Conservation (phyloP, 2,797 vertebrate genomes). For the Gila robusta region DNA sequence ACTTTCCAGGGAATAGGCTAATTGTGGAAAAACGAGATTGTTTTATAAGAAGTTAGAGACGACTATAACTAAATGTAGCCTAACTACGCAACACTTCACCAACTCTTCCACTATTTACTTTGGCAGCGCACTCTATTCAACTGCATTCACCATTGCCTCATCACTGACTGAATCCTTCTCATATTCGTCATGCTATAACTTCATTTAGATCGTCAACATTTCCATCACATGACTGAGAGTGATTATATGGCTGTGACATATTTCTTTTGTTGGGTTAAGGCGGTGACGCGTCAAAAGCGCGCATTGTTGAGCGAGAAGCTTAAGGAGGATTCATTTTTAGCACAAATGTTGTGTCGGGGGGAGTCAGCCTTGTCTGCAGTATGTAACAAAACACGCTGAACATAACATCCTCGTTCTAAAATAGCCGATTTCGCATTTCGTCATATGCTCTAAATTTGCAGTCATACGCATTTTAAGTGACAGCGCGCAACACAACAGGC, state of each 20-base stretch:
- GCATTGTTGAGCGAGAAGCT: conserved; percentile 23
- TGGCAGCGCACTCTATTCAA: not conserved
- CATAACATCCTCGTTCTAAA: conserved; percentile 64
- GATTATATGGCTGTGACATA: conserved; percentile 6
- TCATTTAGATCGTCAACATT: conserved; percentile 6
- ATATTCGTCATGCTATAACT: conserved; percentile 3
- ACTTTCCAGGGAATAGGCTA: not conserved
- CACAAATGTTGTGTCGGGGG: conserved; percentile 65
- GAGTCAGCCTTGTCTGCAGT: conserved; percentile 52
- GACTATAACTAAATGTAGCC: not conserved
- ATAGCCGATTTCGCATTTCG: conserved; percentile 70
- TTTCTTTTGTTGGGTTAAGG: conserved; percentile 15
- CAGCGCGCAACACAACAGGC: conserved; percentile 30
- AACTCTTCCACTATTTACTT: not conserved
- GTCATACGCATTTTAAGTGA: conserved; percentile 63
- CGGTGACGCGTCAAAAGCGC: not conserved
- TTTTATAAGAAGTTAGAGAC: not conserved
- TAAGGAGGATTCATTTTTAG: conserved; percentile 62
- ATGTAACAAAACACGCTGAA: conserved; percentile 64
- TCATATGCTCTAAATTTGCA: conserved; percentile 68
- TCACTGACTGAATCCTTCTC: conserved; percentile 6
- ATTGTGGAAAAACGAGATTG: too few species aligned
- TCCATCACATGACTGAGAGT: conserved; percentile 19
- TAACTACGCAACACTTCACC: not conserved
- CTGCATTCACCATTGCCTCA: not conserved